Evolutionary conservation across 2,797 vertebrate genomes (phyloP).

Genomic region (Pseudocheirus occidentalis): DNA sequence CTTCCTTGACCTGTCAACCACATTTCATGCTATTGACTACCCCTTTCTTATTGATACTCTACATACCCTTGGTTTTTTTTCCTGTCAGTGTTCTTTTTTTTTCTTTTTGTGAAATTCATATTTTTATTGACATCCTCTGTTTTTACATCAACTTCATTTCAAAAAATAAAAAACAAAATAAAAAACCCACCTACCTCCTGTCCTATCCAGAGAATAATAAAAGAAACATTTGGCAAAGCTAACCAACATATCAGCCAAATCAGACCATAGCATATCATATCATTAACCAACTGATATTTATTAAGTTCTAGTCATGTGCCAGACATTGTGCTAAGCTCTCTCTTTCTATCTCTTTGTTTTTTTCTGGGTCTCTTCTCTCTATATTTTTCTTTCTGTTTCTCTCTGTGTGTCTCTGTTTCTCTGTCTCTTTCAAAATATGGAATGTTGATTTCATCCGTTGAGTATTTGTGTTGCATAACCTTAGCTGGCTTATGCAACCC

Average conservation of each 20-base stretch:
- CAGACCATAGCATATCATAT: not conserved
- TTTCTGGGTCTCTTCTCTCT: no score
- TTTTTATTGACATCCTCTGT: not conserved
- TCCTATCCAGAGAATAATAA: not conserved
- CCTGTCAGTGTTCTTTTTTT: not conserved
- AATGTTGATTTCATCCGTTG: no score
- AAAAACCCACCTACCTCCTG: not conserved
- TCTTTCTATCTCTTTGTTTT: no score
- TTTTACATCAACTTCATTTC: not conserved
- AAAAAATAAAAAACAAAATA: not conserved
- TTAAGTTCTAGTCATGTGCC: not conserved
- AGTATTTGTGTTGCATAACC: no score
- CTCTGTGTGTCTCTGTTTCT: no score
- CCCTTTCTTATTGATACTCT: not conserved
- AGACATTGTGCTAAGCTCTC: not conserved
- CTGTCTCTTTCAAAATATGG: no score
- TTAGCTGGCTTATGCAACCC: no score
- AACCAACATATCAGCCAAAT: not conserved
- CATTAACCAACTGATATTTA: not conserved
- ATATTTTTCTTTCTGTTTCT: no score
- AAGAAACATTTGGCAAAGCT: not conserved
- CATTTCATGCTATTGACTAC: not conserved
- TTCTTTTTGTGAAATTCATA: not conserved
- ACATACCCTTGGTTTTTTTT: not conserved
- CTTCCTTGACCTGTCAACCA: not conserved